Evolutionary conservation across 2,888 invertebrate genomes (phyloP), one percentile per base, ranked within the genome.

Genomic region (Pharmacophagus antenor): DNA sequence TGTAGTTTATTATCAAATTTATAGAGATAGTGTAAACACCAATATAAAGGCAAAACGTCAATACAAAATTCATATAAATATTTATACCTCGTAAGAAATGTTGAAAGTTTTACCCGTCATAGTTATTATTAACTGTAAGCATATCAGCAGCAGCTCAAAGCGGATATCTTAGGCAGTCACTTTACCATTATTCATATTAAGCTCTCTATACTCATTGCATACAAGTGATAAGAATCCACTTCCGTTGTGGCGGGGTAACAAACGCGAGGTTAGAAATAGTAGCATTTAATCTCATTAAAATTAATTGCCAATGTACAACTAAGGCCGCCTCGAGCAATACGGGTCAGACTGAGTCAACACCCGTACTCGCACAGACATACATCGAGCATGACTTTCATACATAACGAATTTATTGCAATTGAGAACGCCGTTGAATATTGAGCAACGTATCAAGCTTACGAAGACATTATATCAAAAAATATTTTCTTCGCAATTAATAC

Each of bases 291-390:
- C 82, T 85, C 74, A 84, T 87, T 81, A 80, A 77, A 79, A 80
- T 85, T 86, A 88, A 89, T 86, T 85, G 81, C 77, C 79, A 76
- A 80, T 82, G 78, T 74, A 82, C 85, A 84, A 84, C 84, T 84
- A 85, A 72, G 70, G 65, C 69, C 70, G 72, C 77, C 85, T 83
- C 82, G 70, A 80, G 82, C 76, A 80, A 74, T 73, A 72, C 70
- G 71, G 83, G 81, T 84, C 82, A 77, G 62, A 73, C 71, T 84
- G 85, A 85, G 71, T 85, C 82, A 84, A 70, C 70, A 66, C 67
- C 65, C 66, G 56, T 49, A 21, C 57, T 42, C 44, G 51, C 21
- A 67, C 57, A 62, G 64, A 62, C 63, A 56, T 65, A 61, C 58
- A 42, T 37, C 62, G 53, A 31, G 69, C 70, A 67, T 71, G 77